phyloP scores from a whole-genome alignment of 2,113 vertebrate species.

The Tragelaphus imberbis region DNA sequence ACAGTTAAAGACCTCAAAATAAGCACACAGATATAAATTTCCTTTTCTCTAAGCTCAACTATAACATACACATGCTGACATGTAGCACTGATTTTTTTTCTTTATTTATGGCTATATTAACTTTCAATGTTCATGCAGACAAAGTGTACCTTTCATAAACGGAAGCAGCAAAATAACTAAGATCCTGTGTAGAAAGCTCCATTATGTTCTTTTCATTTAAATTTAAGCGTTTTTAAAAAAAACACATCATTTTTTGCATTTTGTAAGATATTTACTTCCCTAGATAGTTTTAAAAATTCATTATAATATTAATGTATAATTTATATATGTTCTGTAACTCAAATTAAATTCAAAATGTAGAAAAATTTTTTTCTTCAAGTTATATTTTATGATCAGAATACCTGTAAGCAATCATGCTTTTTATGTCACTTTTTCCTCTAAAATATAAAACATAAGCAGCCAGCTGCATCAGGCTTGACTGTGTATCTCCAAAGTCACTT shows the following conservation, averaged over 20 bases:
- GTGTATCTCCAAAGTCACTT: slow-evolving; percentile 5
- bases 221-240: slow-evolving; percentile 12
- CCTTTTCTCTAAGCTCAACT: slow-evolving; percentile 50
- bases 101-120: slow-evolving; percentile 58
- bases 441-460: slow-evolving; percentile 51
- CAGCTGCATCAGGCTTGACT: slow-evolving; percentile 32
- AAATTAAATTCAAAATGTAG: slow-evolving; percentile 50
- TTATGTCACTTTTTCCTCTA: neutral
- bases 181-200: neutral
- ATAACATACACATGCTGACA: slow-evolving; percentile 58
- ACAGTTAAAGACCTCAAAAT: slow-evolving; percentile 47
- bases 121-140: slow-evolving; percentile 66
- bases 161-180: slow-evolving; percentile 56
- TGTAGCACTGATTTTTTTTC: slow-evolving; percentile 56
- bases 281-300: neutral
- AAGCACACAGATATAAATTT: neutral
- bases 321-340: neutral
- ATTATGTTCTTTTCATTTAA: neutral
- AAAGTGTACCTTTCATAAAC: slow-evolving; percentile 56
- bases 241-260: neutral
- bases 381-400: slow-evolving; percentile 46
- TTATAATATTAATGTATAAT: neutral
- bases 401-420: slow-evolving; percentile 26
- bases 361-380: slow-evolving; percentile 32
- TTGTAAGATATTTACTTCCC: neutral